Evolutionary conservation across 2,888 invertebrate species (phyloP).

Genomic region (Zootermopsis nevadensis): DNA sequence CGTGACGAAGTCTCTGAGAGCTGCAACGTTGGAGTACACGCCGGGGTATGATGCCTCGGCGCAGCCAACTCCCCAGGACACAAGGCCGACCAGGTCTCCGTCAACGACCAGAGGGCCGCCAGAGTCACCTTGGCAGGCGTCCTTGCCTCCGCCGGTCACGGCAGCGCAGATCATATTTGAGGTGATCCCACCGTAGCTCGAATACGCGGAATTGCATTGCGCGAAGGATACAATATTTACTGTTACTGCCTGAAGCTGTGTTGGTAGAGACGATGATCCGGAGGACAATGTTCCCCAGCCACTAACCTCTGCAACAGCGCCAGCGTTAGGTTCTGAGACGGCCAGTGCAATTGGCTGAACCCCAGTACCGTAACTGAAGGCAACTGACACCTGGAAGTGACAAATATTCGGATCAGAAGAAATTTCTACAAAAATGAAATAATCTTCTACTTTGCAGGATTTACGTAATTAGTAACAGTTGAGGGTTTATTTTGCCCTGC

Average conservation of each 20-base stretch:
- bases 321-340: not conserved
- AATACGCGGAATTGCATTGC: constrained; percentile 57
- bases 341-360: constrained; percentile 5
- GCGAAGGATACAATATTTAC: constrained; percentile 58
- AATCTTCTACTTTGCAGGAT: too few relatives aligned
- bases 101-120: constrained; percentile 60
- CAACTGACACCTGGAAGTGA: constrained; percentile 8
- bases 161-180: constrained; percentile 69
- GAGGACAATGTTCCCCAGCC: constrained; percentile 59
- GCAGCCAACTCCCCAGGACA: constrained; percentile 62
- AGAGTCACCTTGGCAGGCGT: constrained; percentile 67
- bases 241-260: constrained; percentile 57
- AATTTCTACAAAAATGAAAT: too few relatives aligned
- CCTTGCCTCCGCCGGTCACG: constrained; percentile 62
- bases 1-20: not conserved
- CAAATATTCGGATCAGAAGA: too few relatives aligned
- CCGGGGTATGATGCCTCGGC: constrained; percentile 56
- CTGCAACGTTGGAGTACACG: constrained; percentile 50
- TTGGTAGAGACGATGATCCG: constrained; percentile 56
- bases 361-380: constrained; percentile 7
- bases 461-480: too few relatives aligned
- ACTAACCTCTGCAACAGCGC: constrained; percentile 55
- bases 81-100: constrained; percentile 59
- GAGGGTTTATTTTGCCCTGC: too few relatives aligned
- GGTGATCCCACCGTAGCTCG: constrained; percentile 54